Base-by-base conservation (phyloP, 1,140 invertebrate genomes). In the Apis cerana region DNA sequence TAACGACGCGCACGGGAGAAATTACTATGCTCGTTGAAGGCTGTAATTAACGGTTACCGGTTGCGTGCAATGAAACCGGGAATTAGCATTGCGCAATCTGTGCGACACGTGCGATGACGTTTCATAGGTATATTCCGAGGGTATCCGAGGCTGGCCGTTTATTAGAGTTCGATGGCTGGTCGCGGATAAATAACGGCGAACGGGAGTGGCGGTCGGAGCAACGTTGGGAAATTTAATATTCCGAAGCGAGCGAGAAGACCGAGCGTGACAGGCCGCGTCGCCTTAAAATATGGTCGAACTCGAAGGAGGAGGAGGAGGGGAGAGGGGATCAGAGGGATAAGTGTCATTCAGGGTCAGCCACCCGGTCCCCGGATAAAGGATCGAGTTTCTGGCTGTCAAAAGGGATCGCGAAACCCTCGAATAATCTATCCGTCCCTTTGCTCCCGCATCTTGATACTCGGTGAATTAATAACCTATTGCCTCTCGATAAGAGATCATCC, bases 381-480 rank as follows among this genome's bases (percentile, higher is more conserved):
- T 82, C 62, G 80, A 58, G 56, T 82, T 82, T 69, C 72, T 43
- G 19, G 11, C 74, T 76, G 80, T 82, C 72, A 82, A 68, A 76
- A 69, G 56, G 72, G 33, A 81, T 68, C 80, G 54, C 9, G 48
- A 81, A 52, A 75, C 54, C 33, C 56, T 58, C 13, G 23, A 69
- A 54, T 61, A 54, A 68, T 61, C 72, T 21, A 54, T 82, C 80
- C 17, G 17, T 52, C n/a, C 58, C 64, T 56, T 56, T 43, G 2
- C 33, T 27, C 48, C 54, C 58, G 19, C 13, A 54, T 50, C 77
- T 61, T 43, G 54, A 54, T 58, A 76, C 80, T 9, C 64, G 12
- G 21, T 54, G 64, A 68, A 82, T 68, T 76, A 59, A 82, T 68
- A 75, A 59, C 27, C 43, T 43, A 68, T 75, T n/a, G 61, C 13